A percentile compares a stretch with the other conserved stretches of the same genome.
phyloP scores from a whole-genome alignment of 2,797 vertebrate genomes.

The Tolypeutes matacus region DNA sequence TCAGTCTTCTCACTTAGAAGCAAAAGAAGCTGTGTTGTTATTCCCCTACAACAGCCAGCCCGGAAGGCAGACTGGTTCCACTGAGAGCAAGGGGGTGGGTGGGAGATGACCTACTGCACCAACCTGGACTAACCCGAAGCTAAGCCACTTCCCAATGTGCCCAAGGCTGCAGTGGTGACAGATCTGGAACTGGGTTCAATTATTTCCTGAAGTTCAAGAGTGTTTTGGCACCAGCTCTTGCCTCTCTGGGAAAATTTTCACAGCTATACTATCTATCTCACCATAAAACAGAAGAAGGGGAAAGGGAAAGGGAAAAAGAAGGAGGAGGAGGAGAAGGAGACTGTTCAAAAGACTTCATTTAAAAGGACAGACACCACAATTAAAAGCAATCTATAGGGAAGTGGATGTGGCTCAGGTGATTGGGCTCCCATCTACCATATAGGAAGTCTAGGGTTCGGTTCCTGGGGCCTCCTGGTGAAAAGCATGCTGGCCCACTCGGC shows the following conservation, averaged over 20 bases:
- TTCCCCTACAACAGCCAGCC: not conserved
- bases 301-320: too few relatives aligned
- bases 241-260: not conserved
- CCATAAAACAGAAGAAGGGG: not conserved
- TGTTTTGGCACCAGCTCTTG: not conserved
- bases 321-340: too few relatives aligned
- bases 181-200: not conserved
- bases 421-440: too few relatives aligned
- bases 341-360: not conserved
- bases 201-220: not conserved
- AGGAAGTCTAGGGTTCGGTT: too few relatives aligned
- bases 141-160: not conserved
- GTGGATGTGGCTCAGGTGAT: too few relatives aligned
- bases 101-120: not conserved
- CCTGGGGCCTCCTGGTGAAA: too few relatives aligned
- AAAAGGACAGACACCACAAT: not conserved
- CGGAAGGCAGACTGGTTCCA: not conserved
- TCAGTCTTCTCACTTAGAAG: not conserved
- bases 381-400: not conserved
- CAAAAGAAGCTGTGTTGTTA: not conserved
- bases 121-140: not conserved
- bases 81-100: rapidly evolving
- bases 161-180: not conserved
- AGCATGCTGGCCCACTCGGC: too few relatives aligned
- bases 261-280: not conserved